Conservation (phyloP, 2,888 invertebrate genomes). For the Isoperla grammatica region DNA sequence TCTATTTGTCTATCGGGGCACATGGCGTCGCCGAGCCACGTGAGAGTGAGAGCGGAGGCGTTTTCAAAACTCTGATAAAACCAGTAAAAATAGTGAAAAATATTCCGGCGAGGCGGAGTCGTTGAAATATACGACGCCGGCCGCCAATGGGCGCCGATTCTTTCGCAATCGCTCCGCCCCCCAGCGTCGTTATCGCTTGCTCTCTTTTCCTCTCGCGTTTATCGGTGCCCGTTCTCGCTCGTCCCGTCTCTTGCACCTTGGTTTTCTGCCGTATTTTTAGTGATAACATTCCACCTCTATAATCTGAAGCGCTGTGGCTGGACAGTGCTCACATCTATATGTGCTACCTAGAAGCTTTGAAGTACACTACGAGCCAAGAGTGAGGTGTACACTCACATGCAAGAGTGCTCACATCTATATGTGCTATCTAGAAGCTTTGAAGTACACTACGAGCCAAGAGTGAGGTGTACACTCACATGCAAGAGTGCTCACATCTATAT, state of each 20-base stretch:
- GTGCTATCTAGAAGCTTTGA: background rate
- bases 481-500: slow-evolving; percentile 6
- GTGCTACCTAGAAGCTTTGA: background rate
- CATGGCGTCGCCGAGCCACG: slow-evolving; percentile 6
- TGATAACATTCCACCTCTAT: slow-evolving; percentile 10
- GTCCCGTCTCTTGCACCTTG: background rate
- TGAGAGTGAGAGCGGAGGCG: slow-evolving; percentile 18
- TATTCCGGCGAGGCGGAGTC: slow-evolving; percentile 29
- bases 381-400: no score
- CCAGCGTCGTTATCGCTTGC: slow-evolving; percentile 2
- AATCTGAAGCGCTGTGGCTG: background rate
- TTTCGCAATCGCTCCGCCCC: slow-evolving; percentile 13
- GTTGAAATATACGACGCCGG: slow-evolving; percentile 21
- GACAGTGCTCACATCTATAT: slow-evolving; percentile 9
- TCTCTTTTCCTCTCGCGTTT: background rate
- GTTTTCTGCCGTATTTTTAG: slow-evolving; percentile 9
- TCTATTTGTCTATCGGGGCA: slow-evolving; percentile 13
- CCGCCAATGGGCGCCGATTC: slow-evolving; percentile 5
- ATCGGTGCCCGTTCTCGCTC: no score
- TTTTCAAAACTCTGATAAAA: slow-evolving; percentile 23
- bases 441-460: no score
- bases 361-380: no score
- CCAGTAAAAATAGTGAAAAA: slow-evolving; percentile 30
- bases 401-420: slow-evolving; percentile 1
- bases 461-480: background rate